Base-by-base conservation (phyloP, 2,888 invertebrate genomes). In the Spodoptera littoralis region DNA sequence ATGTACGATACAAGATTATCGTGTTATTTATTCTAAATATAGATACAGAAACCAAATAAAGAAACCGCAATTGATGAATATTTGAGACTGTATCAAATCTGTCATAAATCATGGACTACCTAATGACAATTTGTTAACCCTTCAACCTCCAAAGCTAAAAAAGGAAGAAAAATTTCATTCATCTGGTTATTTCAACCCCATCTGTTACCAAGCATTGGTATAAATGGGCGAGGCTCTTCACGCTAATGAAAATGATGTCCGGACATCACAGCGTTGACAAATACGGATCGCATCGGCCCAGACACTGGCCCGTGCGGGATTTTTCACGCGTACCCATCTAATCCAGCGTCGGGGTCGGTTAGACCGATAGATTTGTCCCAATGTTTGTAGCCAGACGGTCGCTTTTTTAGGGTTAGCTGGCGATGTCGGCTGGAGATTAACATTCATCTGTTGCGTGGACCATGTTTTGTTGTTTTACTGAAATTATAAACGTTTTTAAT, bases 221-320 rank as follows among this genome's bases (percentile, higher is more conserved):
- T 86, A 91, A 91, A 92, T 91, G 88, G 83, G 70, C 73, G 72
- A 76, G 75, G 77, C 86, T 87, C 85, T 76, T 74, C 70, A 70
- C 69, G 76, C 83, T 91, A 92, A 92, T 91, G 91, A 91, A 86
- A 91, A 84, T 85, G 89, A 91, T 90, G 91, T 84, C 84, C 80
- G 81, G 66, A 74, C 82, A 84, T 85, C 87, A 75, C 65, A 27
- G 66, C 69, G 70, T 72, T 81, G 91, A 91, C 91, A 86, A 85
- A 81, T 84, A 90, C 84, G 84, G 85, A 90, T 90, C 72, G 87
- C 72, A 71, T 63, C 68, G 76, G 67, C 65, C 76, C 63, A 66
- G 55, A 59, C 72, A 57, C 61, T 54, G 60, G 47, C 62, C 66
- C 59, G 68, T 72, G 63, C 75, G 72, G 80, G 82, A 87, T 88